Base-by-base conservation (phyloP, 2,888 invertebrate genomes). In the Bimastos eiseni region DNA sequence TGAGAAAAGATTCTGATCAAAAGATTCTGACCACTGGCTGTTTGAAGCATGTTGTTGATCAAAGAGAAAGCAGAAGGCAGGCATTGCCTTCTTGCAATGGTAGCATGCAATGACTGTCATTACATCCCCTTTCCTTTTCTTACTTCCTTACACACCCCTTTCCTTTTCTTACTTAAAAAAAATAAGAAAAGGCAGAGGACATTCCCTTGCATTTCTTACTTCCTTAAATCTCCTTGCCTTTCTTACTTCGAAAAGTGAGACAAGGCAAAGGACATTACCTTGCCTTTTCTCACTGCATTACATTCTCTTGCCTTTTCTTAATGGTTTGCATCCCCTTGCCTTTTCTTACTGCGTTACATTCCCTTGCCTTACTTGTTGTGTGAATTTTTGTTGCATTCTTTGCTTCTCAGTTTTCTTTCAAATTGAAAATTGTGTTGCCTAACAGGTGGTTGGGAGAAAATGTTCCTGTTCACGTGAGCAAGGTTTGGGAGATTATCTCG, bases 391-490 rank as follows among this genome's bases (percentile, higher is more conserved):
- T 24, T 70, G 70, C n/a, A n/a, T n/a, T 70, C 30, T 30, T n/a
- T 8, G n/a, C n/a, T n/a, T 70, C 30, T n/a, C 70, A 70, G 70
- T 24, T 24, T 30, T 70, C 21, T 70, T n/a, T 70, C 3, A n/a
- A 30, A n/a, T 70, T 17, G 4, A 11, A 8, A n/a, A 70, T 70
- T 70, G 30, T 70, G 30, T 89, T 34, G n/a, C 41, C 30, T 91
- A 55, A 55, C 92, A 94, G 94, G n/a, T 95, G 94, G 94, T 91
- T 94, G 55, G 91, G 92, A 89, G 93, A 93, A 36, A 94, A 94
- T 90, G 93, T 94, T n/a, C 94, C 94, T 83, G 90, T 93, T 36
- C 94, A 94, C 92, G 93, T 92, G 91, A 91, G 91, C 55, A 93
- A 93, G 90, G 92, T 92, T 8, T 92, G 92, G n/a, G 93, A 92